Conservation (phyloP, 2,888 invertebrate species). For the Alloplasta piceator region DNA sequence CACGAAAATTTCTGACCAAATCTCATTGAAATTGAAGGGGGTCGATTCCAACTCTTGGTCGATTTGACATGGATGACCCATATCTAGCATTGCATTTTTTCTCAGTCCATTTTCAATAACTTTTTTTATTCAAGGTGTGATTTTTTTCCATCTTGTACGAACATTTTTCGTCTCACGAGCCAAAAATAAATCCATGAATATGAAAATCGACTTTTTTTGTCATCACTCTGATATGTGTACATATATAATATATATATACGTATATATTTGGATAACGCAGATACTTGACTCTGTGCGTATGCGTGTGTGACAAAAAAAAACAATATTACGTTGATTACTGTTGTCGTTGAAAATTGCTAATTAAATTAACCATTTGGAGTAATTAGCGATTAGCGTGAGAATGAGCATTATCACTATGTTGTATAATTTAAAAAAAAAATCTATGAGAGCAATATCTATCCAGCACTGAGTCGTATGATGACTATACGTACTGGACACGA, state of each 20-base stretch:
- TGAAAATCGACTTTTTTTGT: too few relatives aligned
- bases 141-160: too few relatives aligned
- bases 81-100: too few relatives aligned
- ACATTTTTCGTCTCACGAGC: too few relatives aligned
- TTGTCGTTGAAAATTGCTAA: constrained; percentile 19
- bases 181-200: too few relatives aligned
- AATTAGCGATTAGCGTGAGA: constrained; percentile 63
- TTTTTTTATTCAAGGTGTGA: too few relatives aligned
- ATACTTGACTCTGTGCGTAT: constrained; percentile 65
- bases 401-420: constrained; percentile 58
- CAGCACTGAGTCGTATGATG: constrained; percentile 21
- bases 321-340: constrained; percentile 30
- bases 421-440: constrained; percentile 18
- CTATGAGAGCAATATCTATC: constrained; percentile 4
- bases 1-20: too few relatives aligned
- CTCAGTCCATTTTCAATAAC: too few relatives aligned
- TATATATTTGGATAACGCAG: constrained; percentile 58
- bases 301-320: constrained; percentile 40
- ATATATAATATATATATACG: background rate
- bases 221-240: too few relatives aligned
- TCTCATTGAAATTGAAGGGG: too few relatives aligned
- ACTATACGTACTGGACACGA: constrained; percentile 41
- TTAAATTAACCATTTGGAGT: constrained; percentile 37
- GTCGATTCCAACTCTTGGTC: too few relatives aligned
- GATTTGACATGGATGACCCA: too few relatives aligned